Base-by-base conservation (phyloP, 2,797 vertebrate species). In the Siniperca obscura region DNA sequence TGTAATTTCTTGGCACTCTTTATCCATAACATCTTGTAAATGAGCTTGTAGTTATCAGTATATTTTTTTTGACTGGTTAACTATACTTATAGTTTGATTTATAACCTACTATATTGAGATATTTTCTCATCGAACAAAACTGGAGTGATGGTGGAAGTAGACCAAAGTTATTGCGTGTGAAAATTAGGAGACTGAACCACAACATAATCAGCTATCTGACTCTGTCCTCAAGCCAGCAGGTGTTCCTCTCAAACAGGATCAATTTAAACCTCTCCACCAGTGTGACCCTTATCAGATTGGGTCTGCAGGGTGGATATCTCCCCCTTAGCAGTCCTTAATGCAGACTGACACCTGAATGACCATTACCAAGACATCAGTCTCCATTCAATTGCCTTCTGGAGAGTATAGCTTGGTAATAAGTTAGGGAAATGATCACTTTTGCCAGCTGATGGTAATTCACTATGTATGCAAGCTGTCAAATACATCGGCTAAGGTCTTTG, bases 311-410 rank as follows among this genome's bases (percentile, higher is more conserved):
- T 76, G 66, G 70, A 89, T 79, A 78, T 57, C 74, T 77, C 61
- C 86, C 87, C 55, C 30, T 81, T 7, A 73, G 82, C 81, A 72
- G 40, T 62, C 40, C 68, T 77, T 83, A 88, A 89, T 85, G 87
- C 74, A 79, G 73, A 86, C 60, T 74, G 85, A 84, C 85, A 86
- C 66, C 82, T 71, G 73, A 81, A 83, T 82, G 76, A 86, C 87
- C 88, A 87, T 91, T 90, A 86, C 78, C 69, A 46, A 85, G 75
- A 84, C 90, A 92, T 92, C 84, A 85, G 85, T 93, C 86, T 90
- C 86, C 46, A 80, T 90, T 89, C 83, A 34, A n/a, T 75, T 74
- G 72, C 78, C 85, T 87, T 81, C 76, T 74, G 67, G 76, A 79
- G 81, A 86, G 78, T 67, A 67, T 62, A 72, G 53, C 78, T 62